Conservation (phyloP, 2,888 invertebrate genomes). For the Agrochola litura region DNA sequence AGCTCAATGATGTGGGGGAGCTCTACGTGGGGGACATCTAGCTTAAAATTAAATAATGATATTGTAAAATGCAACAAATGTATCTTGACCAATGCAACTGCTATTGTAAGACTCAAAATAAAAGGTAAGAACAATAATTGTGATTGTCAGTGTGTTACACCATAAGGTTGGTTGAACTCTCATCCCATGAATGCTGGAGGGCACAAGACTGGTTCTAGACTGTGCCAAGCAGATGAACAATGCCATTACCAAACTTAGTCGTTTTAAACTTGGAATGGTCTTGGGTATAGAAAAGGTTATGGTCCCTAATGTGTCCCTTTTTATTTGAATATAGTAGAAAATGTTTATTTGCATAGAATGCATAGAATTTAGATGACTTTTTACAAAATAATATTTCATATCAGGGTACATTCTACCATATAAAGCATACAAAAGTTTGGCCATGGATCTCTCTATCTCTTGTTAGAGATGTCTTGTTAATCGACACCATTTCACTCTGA, state of each 20-base stretch:
- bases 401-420: no score
- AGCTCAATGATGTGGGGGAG: neutral
- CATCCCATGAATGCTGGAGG: neutral
- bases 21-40: neutral
- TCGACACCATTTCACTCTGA: neutral
- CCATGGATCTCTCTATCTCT: neutral
- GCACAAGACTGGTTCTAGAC: neutral
- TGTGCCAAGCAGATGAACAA: neutral
- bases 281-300: neutral
- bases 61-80: neutral
- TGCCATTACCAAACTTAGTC: neutral
- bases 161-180: constrained; percentile 10
- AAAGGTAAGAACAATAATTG: neutral
- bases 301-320: neutral
- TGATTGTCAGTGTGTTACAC: neutral
- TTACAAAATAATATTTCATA: no score
- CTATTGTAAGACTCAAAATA: neutral
- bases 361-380: no score
- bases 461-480: neutral
- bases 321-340: no score
- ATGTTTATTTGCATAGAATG: no score
- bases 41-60: neutral
- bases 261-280: neutral
- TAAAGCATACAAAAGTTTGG: no score
- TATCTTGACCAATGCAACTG: neutral